phyloP scores from a whole-genome alignment of 2,113 vertebrate species.

The Xenus cinereus region DNA sequence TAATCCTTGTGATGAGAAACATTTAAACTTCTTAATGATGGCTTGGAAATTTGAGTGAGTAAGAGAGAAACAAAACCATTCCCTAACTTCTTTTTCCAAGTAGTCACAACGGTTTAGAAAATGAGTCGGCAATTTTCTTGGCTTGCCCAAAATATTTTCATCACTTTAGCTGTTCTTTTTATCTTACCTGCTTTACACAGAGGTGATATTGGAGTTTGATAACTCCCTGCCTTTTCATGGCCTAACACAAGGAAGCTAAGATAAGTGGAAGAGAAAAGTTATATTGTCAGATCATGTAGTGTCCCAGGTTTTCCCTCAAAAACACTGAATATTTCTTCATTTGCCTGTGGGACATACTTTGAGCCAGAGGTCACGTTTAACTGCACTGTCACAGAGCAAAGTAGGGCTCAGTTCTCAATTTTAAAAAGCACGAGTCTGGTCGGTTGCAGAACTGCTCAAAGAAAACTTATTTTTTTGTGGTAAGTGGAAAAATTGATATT shows the following conservation, averaged over 20 bases:
- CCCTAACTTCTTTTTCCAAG: neutral
- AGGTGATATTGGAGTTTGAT: neutral
- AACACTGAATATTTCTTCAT: neutral
- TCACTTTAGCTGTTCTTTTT: neutral
- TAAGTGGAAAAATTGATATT: neutral
- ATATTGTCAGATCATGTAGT: neutral
- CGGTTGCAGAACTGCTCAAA: neutral
- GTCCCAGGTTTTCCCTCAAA: neutral
- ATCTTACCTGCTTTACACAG: neutral
- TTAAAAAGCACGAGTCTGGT: neutral
- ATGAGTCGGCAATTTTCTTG: neutral
- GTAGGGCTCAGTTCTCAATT: neutral
- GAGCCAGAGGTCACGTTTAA: neutral
- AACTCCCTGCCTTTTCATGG: neutral
- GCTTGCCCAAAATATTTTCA: neutral
- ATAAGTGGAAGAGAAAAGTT: neutral
- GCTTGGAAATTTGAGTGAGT: neutral
- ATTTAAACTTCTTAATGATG: neutral
- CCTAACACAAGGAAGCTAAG: neutral
- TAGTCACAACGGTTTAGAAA: neutral
- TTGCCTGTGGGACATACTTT: neutral
- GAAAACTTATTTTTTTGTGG: neutral
- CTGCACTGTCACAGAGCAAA: neutral
- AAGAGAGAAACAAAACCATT: neutral
- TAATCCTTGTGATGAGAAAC: slow-evolving; percentile 2